Conservation (phyloP, 1,140 invertebrate species). For the Hylaeus anthracinus region DNA sequence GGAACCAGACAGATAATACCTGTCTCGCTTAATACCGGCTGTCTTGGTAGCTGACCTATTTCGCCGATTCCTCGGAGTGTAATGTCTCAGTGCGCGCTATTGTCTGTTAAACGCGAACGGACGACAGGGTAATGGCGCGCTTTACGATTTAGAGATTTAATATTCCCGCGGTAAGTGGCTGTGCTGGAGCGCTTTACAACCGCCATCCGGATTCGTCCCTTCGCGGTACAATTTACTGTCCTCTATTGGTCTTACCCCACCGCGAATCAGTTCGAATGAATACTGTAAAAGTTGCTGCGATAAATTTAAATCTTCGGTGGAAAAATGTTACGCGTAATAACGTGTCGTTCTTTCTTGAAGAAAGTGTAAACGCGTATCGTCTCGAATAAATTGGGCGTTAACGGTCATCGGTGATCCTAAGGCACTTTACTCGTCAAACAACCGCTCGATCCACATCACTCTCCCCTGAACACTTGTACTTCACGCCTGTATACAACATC, state of each 20-base stretch:
- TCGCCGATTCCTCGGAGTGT: conserved; percentile 27
- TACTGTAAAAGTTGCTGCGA: too few relatives aligned
- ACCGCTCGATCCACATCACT: too few relatives aligned
- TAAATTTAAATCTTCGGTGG: too few relatives aligned
- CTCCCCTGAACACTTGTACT: too few relatives aligned
- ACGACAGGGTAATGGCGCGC: conserved; percentile 25
- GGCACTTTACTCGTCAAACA: too few relatives aligned
- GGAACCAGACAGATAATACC: conserved; percentile 29
- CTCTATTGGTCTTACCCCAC: neutral
- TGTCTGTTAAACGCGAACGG: conserved; percentile 27
- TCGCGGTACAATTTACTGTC: conserved; percentile 11
- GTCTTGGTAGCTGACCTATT: conserved; percentile 41
- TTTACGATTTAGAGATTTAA: conserved; percentile 46
- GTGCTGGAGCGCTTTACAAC: neutral
- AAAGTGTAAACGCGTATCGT: too few relatives aligned
- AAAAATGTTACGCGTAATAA: too few relatives aligned
- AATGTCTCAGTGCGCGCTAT: conserved; percentile 14
- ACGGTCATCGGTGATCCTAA: too few relatives aligned
- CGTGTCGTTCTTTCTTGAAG: too few relatives aligned
- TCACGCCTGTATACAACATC: too few relatives aligned
- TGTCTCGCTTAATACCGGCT: conserved; percentile 26
- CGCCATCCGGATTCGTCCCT: conserved; percentile 9
- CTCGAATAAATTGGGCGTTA: too few relatives aligned
- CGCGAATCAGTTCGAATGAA: neutral
- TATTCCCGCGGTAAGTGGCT: conserved; percentile 22